Conservation (phyloP, 1,140 invertebrate species). For the Caenorhabditis inopinata region DNA sequence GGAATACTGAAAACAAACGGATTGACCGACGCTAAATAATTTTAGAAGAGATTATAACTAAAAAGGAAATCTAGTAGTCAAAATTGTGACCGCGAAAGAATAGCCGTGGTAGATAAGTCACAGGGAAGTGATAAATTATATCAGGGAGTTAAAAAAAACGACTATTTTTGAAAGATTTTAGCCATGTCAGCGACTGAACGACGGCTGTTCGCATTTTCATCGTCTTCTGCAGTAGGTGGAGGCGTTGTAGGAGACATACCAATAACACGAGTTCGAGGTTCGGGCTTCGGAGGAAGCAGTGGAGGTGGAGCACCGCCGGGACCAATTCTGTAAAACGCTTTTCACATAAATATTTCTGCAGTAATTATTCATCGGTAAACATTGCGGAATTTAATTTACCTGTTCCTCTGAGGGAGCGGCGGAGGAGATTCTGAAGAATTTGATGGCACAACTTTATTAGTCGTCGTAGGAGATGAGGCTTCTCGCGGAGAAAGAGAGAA, state of each 20-base stretch:
- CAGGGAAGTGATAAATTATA: not conserved
- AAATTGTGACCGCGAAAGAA: not conserved
- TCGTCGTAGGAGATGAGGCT: not conserved
- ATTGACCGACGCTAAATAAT: too few species aligned
- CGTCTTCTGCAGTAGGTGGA: constrained; percentile 26
- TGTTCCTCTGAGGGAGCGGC: constrained; percentile 19
- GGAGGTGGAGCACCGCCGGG: constrained; percentile 34
- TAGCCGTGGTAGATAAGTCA: not conserved
- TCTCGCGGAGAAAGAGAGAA: not conserved
- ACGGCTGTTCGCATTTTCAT: constrained; percentile 46
- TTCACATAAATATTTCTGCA: too few species aligned
- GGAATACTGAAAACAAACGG: too few species aligned
- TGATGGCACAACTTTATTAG: not conserved
- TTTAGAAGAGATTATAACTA: not conserved
- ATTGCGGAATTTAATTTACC: too few species aligned
- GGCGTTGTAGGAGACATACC: constrained; percentile 27
- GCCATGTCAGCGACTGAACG: constrained; percentile 54
- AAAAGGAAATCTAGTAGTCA: not conserved
- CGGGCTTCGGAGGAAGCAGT: constrained; percentile 46
- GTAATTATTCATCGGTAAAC: too few species aligned
- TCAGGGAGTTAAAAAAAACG: too few species aligned
- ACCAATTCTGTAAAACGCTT: not conserved
- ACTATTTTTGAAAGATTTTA: constrained; percentile 35
- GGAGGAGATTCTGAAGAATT: constrained; percentile 32
- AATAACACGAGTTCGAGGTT: constrained; percentile 32